Percentiles rank a stretch among this genome's conserved stretches.
phyloP scores from a whole-genome alignment of 2,113 vertebrate species.

The Gnathonemus longibarbis region DNA sequence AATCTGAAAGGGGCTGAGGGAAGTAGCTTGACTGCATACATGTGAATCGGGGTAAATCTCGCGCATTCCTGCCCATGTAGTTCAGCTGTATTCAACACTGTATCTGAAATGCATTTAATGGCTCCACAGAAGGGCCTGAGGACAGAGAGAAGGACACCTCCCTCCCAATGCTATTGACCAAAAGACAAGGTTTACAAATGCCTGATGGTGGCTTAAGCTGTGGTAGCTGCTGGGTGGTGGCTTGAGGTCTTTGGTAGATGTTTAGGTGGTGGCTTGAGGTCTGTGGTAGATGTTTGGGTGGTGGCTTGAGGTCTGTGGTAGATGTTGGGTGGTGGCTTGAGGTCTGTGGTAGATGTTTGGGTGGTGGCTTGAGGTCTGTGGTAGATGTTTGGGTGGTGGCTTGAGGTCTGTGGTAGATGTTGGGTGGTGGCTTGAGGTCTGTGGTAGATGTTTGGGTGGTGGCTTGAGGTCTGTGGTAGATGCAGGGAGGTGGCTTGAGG shows the following conservation, averaged over 20 bases:
- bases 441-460: not conserved
- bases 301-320: not conserved
- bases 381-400: not conserved
- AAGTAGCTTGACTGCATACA: slow-evolving; percentile 42
- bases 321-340: not conserved
- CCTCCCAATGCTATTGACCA: not conserved
- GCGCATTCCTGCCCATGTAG: not conserved
- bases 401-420: not conserved
- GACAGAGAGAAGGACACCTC: not conserved
- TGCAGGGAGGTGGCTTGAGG: not conserved
- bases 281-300: not conserved
- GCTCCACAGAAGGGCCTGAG: not conserved
- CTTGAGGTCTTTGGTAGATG: not conserved
- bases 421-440: not conserved
- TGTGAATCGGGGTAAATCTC: slow-evolving; percentile 23
- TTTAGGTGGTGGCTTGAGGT: not conserved
- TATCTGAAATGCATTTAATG: slow-evolving; percentile 5
- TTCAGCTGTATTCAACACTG: not conserved
- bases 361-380: not conserved
- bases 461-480: not conserved
- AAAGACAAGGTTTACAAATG: not conserved
- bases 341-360: not conserved
- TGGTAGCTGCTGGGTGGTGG: not conserved
- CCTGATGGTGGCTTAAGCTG: not conserved
- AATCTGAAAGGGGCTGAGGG: slow-evolving; percentile 43